phyloP scores from a whole-genome alignment of 2,797 vertebrate genomes.

The Scolopax bukidnonensis region DNA sequence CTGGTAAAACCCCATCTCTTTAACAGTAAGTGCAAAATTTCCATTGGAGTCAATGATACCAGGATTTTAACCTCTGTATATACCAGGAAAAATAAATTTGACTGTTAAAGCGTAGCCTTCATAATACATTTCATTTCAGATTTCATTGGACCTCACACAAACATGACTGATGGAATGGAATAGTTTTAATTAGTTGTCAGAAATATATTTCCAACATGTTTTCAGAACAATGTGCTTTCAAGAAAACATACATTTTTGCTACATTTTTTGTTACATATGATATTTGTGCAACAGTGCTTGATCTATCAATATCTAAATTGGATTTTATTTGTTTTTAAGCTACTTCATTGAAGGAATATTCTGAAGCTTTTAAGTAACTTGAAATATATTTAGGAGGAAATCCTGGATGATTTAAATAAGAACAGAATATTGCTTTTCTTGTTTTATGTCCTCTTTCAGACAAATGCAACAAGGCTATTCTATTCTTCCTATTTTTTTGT shows the following conservation, averaged over 20 bases:
- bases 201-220: not conserved
- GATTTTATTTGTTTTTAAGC: not conserved
- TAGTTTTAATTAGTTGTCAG: constrained; percentile 64
- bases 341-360: not conserved
- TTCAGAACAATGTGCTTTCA: constrained; percentile 19
- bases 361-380: not conserved
- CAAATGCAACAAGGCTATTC: not conserved
- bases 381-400: not conserved
- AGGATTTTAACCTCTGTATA: constrained; percentile 3
- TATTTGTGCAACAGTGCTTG: not conserved
- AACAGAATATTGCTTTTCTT: not conserved
- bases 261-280: not conserved
- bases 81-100: not conserved
- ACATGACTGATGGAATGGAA: constrained; percentile 30
- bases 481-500: not conserved
- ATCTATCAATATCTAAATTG: not conserved
- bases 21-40: not conserved
- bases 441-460: not conserved
- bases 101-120: not conserved
- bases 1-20: not conserved
- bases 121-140: constrained; percentile 19
- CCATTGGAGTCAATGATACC: not conserved
- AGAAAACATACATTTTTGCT: not conserved
- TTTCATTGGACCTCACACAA: constrained; percentile 29
- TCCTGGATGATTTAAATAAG: not conserved